A percentile compares a stretch with the other conserved stretches of the same genome.
Evolutionary conservation across 2,113 vertebrate species (phyloP).

Genomic region (Lepisosteus osseus): DNA sequence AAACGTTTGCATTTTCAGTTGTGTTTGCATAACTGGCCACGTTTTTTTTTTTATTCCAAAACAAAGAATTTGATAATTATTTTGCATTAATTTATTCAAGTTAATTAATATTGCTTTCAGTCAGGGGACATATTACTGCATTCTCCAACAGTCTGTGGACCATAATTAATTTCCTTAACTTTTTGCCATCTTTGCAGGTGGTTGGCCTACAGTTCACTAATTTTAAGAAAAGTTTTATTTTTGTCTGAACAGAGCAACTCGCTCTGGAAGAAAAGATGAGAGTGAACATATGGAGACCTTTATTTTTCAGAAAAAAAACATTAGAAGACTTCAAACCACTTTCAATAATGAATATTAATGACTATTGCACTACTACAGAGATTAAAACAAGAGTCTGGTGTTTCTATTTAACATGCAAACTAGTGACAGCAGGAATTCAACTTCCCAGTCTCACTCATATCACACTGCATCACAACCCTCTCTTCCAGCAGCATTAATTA

Average conservation of each 20-base stretch:
- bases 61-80: too few relatives aligned
- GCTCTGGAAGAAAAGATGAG: neutral
- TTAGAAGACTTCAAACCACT: neutral
- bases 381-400: neutral
- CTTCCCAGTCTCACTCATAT: neutral
- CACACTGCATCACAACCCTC: neutral
- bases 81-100: too few relatives aligned
- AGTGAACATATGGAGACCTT: neutral
- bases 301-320: neutral
- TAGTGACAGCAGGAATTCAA: constrained; percentile 5
- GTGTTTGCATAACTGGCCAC: too few relatives aligned
- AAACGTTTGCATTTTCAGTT: too few relatives aligned
- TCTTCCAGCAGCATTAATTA: constrained; percentile 11
- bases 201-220: neutral
- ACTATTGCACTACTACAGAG: neutral
- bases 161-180: too few relatives aligned
- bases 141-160: too few relatives aligned
- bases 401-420: constrained; percentile 13
- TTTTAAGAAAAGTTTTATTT: neutral
- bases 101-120: too few relatives aligned
- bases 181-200: too few relatives aligned
- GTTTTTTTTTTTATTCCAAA: too few relatives aligned
- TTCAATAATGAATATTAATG: constrained; percentile 9
- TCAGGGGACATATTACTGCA: too few relatives aligned
- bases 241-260: neutral